Base-by-base conservation (phyloP, 1,140 invertebrate genomes). In the Drosophila arawakana region DNA sequence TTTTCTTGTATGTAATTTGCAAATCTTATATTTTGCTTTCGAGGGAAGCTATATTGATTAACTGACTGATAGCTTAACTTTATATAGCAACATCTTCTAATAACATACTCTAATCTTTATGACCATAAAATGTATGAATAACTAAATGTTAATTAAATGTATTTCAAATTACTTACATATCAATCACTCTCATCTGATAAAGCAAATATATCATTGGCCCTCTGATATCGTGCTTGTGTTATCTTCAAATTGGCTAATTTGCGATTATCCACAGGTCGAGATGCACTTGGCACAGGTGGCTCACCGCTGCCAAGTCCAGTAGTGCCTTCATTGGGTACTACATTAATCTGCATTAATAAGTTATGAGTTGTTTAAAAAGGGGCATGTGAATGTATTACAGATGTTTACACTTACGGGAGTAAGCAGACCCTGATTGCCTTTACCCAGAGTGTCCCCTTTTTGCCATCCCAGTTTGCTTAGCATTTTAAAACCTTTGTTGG, bases 381-480 rank as follows among this genome's bases (percentile, higher is more conserved):
- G 30, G 49, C 60, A 78, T 44, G 13, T 11, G 1, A 30, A 18
- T n/a, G 34, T 3, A 3, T 2, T 30, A 1, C 25, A 30, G 11
- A 30, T 0, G 1, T 47, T 18, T 8, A 21, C 21, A 95, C 96
- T 96, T 93, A 98, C 97, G 15, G 97, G 97, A 92, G 97, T 95
- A 15, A 93, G 93, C 13, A 96, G 93, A 10, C 97, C 97, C 94
- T 93, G 79, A 75, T 94, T 94, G 7, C 63, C 76, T 92, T 97
- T 97, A 10, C 98, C 98, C 50, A 99, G 93, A 0, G 95, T 94
- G 76, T 97, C 94, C 59, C 97, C 98, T 92, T 96, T 95, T n/a
- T 95, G 95, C 97, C 97, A 98, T 11, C 98, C 98, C 96, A 98
- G 97, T 93, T 98, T 98, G 58, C 96, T 93, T 41, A 98, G 91